Conservation (phyloP, 2,888 invertebrate species). For the Sisyra terminalis region DNA sequence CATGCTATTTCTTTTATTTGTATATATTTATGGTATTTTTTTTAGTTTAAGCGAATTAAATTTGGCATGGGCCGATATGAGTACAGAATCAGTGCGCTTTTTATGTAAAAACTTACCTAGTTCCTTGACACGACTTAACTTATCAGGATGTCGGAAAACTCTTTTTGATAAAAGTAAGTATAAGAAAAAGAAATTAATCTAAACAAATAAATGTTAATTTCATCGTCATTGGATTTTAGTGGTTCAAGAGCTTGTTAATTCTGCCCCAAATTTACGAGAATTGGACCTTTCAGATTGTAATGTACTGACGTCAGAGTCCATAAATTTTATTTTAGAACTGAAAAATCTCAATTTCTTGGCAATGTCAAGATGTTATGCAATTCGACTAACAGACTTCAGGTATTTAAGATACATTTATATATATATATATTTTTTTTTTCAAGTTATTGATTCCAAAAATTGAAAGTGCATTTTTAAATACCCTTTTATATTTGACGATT, state of each 20-base stretch:
- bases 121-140: slow-evolving; percentile 54
- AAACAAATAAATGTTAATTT: slow-evolving; percentile 7
- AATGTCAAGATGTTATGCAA: slow-evolving; percentile 64
- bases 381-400: slow-evolving; percentile 52
- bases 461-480: not conserved
- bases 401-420: too few species aligned
- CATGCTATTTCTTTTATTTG: slow-evolving; percentile 7
- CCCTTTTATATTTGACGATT: not conserved
- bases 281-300: slow-evolving; percentile 82
- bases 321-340: slow-evolving; percentile 38
- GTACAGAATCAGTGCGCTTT: slow-evolving; percentile 37
- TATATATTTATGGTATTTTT: slow-evolving; percentile 16
- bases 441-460: not conserved
- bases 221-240: slow-evolving; percentile 34
- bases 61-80: slow-evolving; percentile 65
- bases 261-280: slow-evolving; percentile 59
- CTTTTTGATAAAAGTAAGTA: slow-evolving; percentile 23
- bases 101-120: slow-evolving; percentile 43
- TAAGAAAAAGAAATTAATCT: not conserved
- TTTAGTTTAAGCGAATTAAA: slow-evolving; percentile 52
- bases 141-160: slow-evolving; percentile 65
- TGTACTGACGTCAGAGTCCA: slow-evolving; percentile 41
- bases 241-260: slow-evolving; percentile 40
- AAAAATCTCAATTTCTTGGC: slow-evolving; percentile 57
- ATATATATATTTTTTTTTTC: not conserved